Percentiles rank a stretch among this genome's conserved stretches.
phyloP scores from a whole-genome alignment of 2,888 invertebrate species.

The Eupithecia tripunctaria region DNA sequence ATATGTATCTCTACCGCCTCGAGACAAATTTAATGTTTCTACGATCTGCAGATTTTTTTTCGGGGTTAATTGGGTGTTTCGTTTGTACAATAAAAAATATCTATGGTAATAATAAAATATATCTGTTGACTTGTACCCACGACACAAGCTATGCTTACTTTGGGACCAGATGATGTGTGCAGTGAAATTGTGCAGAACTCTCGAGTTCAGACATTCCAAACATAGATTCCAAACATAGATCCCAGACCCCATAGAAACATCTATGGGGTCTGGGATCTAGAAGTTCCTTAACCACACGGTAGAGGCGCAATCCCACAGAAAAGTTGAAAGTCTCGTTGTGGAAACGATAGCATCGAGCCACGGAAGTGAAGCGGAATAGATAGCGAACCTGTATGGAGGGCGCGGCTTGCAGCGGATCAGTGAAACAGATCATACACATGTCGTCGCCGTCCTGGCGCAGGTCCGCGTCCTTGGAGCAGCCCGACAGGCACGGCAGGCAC shows the following conservation, averaged over 20 bases:
- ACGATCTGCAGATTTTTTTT: background rate
- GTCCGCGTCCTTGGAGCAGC: conserved; percentile 90
- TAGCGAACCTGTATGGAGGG: conserved; percentile 92
- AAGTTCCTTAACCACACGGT: background rate
- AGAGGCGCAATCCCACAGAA: background rate
- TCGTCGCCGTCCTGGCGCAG: conserved; percentile 98
- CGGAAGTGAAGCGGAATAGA: background rate
- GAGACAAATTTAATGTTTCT: background rate
- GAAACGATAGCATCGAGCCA: background rate
- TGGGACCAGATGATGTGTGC: too few species aligned
- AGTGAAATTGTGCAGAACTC: too few species aligned
- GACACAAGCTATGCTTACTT: too few species aligned
- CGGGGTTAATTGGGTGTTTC: background rate
- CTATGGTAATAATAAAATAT: too few species aligned
- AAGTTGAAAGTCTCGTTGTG: background rate
- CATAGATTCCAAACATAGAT: too few species aligned
- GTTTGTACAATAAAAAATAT: too few species aligned
- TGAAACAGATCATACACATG: conserved; percentile 99
- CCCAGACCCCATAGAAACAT: too few species aligned
- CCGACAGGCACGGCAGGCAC: conserved; percentile 96
- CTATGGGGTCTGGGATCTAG: background rate
- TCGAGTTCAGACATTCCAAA: too few species aligned
- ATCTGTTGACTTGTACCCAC: too few species aligned
- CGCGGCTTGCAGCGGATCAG: conserved; percentile 97
- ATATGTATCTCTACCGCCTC: background rate